Conservation (phyloP, 1,140 invertebrate genomes). For the Lepidurus arcticus region DNA sequence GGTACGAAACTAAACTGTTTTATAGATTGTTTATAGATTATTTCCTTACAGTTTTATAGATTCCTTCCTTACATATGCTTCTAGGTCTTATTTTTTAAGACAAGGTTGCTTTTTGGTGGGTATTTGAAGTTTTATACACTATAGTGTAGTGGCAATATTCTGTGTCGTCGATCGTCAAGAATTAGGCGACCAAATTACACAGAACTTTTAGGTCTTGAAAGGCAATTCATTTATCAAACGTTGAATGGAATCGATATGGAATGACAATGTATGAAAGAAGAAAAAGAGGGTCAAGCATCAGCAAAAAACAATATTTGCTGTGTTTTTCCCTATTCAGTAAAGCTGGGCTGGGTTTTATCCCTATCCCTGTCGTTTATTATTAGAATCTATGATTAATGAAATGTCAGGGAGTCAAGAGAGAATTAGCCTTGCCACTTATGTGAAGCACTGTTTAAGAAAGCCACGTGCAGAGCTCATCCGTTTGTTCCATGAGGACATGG, state of each 20-base stretch:
- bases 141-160: no score
- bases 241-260: not conserved
- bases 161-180: no score
- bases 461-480: slow-evolving; percentile 11
- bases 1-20: no score
- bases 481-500: slow-evolving; percentile 8
- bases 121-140: no score
- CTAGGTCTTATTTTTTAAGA: no score
- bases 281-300: not conserved
- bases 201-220: not conserved
- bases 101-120: no score
- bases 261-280: not conserved
- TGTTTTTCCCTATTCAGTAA: not conserved
- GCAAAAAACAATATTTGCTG: not conserved
- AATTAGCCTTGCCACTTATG: slow-evolving; percentile 18
- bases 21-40: no score
- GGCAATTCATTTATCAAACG: not conserved
- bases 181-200: not conserved
- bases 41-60: no score
- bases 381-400: slow-evolving; percentile 12
- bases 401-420: slow-evolving; percentile 6
- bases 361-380: not conserved
- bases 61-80: no score
- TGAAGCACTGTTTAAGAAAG: slow-evolving; percentile 2
- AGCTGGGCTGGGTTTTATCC: not conserved